Percentiles rank a stretch among this genome's conserved stretches.
phyloP scores from a whole-genome alignment of 2,888 invertebrate genomes.

The Synergus gifuensis region DNA sequence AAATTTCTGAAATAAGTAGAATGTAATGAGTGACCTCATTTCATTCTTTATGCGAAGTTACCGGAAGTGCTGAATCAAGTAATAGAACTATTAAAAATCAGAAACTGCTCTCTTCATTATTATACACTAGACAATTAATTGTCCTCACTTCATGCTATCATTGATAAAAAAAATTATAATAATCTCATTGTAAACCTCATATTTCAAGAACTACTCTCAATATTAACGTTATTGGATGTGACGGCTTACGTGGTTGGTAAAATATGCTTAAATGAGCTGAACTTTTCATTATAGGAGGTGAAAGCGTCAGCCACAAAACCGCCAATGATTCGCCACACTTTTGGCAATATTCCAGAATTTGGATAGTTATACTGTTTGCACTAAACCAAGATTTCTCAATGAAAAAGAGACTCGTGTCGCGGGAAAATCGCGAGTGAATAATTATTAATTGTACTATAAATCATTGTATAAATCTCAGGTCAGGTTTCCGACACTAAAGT shows the following conservation, averaged over 20 bases:
- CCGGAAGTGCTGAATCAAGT: background rate
- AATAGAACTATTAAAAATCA: background rate
- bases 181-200: background rate
- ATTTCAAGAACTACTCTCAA: background rate
- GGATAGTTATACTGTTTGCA: conserved; percentile 10
- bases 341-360: conserved; percentile 23
- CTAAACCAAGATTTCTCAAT: background rate
- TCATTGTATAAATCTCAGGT: background rate
- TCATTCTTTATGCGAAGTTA: conserved; percentile 1
- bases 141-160: background rate
- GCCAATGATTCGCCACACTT: conserved; percentile 16
- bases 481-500: background rate
- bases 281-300: background rate
- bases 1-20: conserved; percentile 25
- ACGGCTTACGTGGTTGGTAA: conserved; percentile 1
- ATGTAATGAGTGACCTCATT: conserved; percentile 3
- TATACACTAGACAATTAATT: background rate
- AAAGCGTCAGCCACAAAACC: conserved; percentile 9
- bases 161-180: too few species aligned
- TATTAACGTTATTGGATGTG: background rate
- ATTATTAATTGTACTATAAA: background rate
- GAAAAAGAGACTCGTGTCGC: background rate
- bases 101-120: background rate
- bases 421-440: too few species aligned
- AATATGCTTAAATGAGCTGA: conserved; percentile 26